phyloP scores from a whole-genome alignment of 1,140 invertebrate species.

The Babylonia areolata region DNA sequence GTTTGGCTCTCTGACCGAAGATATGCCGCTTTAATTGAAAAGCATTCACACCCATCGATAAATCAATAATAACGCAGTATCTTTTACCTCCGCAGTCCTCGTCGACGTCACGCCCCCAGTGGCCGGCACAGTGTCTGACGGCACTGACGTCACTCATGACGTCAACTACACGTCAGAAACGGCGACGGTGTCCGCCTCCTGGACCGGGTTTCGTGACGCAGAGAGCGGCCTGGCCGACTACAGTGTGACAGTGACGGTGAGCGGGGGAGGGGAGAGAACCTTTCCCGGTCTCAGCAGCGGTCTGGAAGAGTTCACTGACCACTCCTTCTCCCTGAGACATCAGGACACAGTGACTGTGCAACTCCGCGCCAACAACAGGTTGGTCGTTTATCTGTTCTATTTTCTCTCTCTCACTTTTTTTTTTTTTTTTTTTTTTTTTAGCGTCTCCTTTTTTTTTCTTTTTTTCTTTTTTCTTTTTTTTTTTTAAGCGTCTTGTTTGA shows the following conservation, averaged over 20 bases:
- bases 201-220: constrained; percentile 49
- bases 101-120: constrained; percentile 48
- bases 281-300: background rate
- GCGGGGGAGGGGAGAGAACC: constrained; percentile 34
- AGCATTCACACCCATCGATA: no score
- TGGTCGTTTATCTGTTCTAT: background rate
- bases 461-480: background rate
- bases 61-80: background rate
- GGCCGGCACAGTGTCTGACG: constrained; percentile 46
- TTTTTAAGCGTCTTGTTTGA: no score
- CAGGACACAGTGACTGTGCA: constrained; percentile 42
- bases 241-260: constrained; percentile 36
- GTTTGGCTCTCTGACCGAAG: no score
- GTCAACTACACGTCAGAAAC: constrained; percentile 44
- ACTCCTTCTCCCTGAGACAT: constrained; percentile 49
- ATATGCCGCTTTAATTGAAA: no score
- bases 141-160: constrained; percentile 19
- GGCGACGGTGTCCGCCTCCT: constrained; percentile 36
- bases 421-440: background rate
- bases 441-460: background rate
- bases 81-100: constrained; percentile 42
- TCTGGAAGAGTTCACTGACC: constrained; percentile 43
- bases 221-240: constrained; percentile 48
- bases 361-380: constrained; percentile 45
- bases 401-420: no score